phyloP scores from a whole-genome alignment of 2,113 vertebrate species.

The Sclerurus mexicanus region DNA sequence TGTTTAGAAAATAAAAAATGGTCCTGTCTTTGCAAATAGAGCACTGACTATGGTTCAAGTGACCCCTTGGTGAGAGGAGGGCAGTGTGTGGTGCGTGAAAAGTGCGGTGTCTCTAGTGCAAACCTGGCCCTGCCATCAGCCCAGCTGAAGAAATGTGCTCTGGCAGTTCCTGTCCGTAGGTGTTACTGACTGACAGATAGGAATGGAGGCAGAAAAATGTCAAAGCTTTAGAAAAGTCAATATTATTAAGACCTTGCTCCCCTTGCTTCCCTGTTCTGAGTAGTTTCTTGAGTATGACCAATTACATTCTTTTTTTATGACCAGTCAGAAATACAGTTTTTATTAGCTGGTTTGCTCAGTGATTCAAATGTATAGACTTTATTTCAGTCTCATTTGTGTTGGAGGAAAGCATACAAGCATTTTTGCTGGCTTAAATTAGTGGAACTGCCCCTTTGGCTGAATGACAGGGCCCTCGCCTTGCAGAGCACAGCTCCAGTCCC shows the following conservation, averaged over 20 bases:
- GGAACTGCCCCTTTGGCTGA: constrained; percentile 70
- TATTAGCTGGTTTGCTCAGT: constrained; percentile 73
- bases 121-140: not conserved
- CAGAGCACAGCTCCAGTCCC: constrained; percentile 59
- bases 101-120: not conserved
- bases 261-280: constrained; percentile 33
- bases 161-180: not conserved
- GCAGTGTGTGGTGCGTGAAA: fast-evolving
- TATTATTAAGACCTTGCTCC: constrained; percentile 72
- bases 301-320: constrained; percentile 76
- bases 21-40: not conserved
- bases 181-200: constrained; percentile 65
- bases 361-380: constrained; percentile 70
- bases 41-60: fast-evolving
- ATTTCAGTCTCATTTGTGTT: constrained; percentile 69
- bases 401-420: constrained; percentile 67
- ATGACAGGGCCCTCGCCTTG: constrained; percentile 30
- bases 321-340: constrained; percentile 73
- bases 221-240: constrained; percentile 74
- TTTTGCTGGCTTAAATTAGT: constrained; percentile 78
- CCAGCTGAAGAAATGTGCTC: not conserved
- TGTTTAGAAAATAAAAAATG: not conserved
- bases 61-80: not conserved
- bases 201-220: constrained; percentile 60
- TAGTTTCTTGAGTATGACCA: constrained; percentile 67